These are phyloP conservation scores for Amphipoea lucens DNA, from an alignment of 2,888 invertebrate genomes.

Conservation along the genomic window DNA sequence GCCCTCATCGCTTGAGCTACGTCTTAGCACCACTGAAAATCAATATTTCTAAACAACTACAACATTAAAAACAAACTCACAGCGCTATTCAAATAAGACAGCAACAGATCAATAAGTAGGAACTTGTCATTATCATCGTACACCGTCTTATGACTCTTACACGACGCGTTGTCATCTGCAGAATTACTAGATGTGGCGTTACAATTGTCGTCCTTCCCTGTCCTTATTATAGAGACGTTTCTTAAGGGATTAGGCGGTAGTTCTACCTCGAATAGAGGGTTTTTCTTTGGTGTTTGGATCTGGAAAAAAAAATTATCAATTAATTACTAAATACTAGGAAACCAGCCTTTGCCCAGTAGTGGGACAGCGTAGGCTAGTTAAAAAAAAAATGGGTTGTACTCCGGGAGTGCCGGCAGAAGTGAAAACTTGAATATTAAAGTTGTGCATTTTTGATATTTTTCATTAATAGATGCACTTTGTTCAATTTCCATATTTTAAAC, in stretches of 20 bases:
- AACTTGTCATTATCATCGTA: slow-evolving; percentile 90
- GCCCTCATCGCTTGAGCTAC: not conserved
- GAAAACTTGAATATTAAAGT: no score
- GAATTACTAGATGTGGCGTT: slow-evolving; percentile 76
- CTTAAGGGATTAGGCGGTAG: slow-evolving; percentile 80
- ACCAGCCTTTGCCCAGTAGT: not conserved
- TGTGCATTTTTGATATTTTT: no score
- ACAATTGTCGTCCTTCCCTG: slow-evolving; percentile 73
- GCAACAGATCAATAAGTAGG: slow-evolving; percentile 90
- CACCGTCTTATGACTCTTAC: slow-evolving; percentile 84
- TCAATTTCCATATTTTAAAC: no score
- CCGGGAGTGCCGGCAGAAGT: no score
- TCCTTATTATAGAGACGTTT: slow-evolving; percentile 82
- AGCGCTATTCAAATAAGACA: slow-evolving; percentile 92
- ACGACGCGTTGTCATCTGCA: slow-evolving; percentile 81
- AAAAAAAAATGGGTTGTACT: no score
- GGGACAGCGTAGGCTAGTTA: no score
- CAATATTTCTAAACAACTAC: not conserved
- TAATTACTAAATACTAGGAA: not conserved
- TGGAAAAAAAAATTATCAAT: not conserved
- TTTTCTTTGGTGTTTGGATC: slow-evolving; percentile 86
- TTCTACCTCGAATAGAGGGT: slow-evolving; percentile 87
- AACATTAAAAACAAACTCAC: slow-evolving; percentile 82
- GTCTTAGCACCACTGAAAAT: not conserved
- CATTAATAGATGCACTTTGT: no score